These are phyloP conservation scores for Netelia virgata DNA, from an alignment of 2,888 invertebrate species.

Conservation along the genomic window DNA sequence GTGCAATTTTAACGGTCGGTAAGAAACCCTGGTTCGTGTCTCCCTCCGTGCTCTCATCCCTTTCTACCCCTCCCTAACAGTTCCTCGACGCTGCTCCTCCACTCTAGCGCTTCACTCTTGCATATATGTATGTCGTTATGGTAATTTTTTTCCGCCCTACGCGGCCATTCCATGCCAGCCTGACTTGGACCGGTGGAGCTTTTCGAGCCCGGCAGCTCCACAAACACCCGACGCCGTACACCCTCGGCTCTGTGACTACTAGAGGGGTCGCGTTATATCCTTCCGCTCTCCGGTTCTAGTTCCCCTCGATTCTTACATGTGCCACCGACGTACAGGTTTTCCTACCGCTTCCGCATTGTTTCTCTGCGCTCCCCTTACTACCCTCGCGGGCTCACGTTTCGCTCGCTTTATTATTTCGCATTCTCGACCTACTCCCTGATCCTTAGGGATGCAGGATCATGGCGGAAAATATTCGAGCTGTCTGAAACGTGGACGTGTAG, in stretches of 20 bases:
- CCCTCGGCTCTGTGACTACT: conserved; percentile 46
- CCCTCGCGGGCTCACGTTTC: conserved; percentile 35
- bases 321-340: conserved; percentile 41
- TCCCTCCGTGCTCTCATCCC: conserved; percentile 25
- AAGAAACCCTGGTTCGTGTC: conserved; percentile 42
- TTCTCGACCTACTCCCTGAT: conserved; percentile 12
- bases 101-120: conserved; percentile 70
- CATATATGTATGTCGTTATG: conserved; percentile 81
- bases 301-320: conserved; percentile 36
- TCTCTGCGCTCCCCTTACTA: conserved; percentile 13
- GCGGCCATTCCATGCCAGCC: conserved; percentile 51
- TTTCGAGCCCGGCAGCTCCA: conserved; percentile 31
- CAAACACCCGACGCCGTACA: conserved; percentile 54
- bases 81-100: conserved; percentile 22
- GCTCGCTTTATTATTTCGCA: conserved; percentile 41
- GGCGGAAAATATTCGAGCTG: not conserved
- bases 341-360: conserved; percentile 37
- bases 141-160: conserved; percentile 74
- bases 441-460: conserved; percentile 4
- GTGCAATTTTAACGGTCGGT: conserved; percentile 69
- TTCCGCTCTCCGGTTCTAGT: conserved; percentile 14
- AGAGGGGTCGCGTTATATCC: conserved; percentile 44
- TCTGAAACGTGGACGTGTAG: not conserved
- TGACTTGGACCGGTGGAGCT: conserved; percentile 47
- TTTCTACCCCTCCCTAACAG: not conserved